phyloP scores from a whole-genome alignment of 2,113 vertebrate genomes.

The Empidonax alnorum region DNA sequence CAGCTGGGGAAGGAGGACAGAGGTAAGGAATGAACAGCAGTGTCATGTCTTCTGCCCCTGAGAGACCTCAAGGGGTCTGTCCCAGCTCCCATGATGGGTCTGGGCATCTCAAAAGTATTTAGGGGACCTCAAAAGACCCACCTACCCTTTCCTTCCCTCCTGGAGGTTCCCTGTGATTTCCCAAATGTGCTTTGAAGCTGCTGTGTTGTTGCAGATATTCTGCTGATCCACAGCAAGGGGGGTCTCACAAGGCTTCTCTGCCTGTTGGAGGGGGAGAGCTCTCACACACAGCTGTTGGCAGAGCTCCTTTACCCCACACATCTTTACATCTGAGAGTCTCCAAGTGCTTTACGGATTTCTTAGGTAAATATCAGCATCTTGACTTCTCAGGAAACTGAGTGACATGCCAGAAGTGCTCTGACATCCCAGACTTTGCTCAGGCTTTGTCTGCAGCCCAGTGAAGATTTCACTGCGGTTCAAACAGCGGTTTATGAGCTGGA shows the following conservation, averaged over 20 bases:
- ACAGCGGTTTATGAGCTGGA: not conserved
- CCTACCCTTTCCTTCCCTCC: not conserved
- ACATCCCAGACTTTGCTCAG: not conserved
- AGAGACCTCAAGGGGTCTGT: not conserved
- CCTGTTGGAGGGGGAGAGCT: not conserved
- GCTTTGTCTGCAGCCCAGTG: not conserved
- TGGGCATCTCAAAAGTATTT: not conserved
- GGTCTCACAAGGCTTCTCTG: not conserved
- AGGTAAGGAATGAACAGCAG: slow-evolving; percentile 32
- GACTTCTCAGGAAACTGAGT: not conserved
- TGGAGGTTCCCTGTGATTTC: not conserved
- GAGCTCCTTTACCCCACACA: not conserved
- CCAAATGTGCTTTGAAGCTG: not conserved
- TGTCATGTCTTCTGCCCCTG: not conserved
- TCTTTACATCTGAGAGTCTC: not conserved
- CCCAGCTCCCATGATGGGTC: not conserved
- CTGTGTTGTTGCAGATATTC: not conserved
- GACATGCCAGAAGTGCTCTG: not conserved
- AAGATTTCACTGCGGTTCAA: not conserved
- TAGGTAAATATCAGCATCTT: slow-evolving; percentile 8
- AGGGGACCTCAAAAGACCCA: not conserved
- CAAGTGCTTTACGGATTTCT: not conserved
- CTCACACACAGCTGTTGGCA: not conserved
- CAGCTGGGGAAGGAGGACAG: slow-evolving; percentile 10
- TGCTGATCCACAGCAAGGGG: not conserved